phyloP scores from a whole-genome alignment of 2,113 vertebrate species.

The Eulacestoma nigropectus region DNA sequence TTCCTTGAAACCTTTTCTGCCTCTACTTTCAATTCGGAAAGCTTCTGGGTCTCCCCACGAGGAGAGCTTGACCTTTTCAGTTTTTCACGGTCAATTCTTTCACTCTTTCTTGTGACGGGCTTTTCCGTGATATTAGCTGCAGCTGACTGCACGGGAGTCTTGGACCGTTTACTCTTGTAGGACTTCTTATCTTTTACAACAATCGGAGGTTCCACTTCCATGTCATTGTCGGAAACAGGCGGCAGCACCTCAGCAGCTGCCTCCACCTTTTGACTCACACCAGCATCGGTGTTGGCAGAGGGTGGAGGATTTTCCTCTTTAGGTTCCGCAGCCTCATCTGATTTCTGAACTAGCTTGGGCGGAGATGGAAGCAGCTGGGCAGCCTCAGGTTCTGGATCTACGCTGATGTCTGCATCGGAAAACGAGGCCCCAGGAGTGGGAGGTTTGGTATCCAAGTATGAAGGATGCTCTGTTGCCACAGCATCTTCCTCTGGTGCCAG shows the following conservation, averaged over 20 bases:
- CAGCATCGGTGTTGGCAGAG: background rate
- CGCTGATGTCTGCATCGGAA: slow-evolving; percentile 49
- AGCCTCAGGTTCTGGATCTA: slow-evolving; percentile 69
- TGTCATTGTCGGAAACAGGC: slow-evolving; percentile 71
- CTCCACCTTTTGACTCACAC: slow-evolving; percentile 66
- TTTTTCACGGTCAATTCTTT: slow-evolving; percentile 93
- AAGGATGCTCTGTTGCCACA: slow-evolving; percentile 58
- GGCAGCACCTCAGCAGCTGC: slow-evolving; percentile 68
- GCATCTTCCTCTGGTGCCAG: slow-evolving; percentile 54
- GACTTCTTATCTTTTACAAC: slow-evolving; percentile 80
- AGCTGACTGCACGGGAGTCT: slow-evolving; percentile 70
- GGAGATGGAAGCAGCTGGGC: slow-evolving; percentile 49
- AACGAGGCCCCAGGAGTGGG: slow-evolving; percentile 78
- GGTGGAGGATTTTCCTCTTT: slow-evolving; percentile 54
- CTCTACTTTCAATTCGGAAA: slow-evolving; percentile 72
- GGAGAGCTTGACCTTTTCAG: slow-evolving; percentile 88
- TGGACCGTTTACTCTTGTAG: slow-evolving; percentile 89
- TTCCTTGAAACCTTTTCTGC: slow-evolving; percentile 78
- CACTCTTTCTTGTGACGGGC: slow-evolving; percentile 90
- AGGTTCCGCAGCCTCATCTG: slow-evolving; percentile 56
- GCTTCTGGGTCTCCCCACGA: slow-evolving; percentile 84
- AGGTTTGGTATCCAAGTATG: slow-evolving; percentile 78
- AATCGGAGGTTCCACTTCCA: slow-evolving; percentile 75
- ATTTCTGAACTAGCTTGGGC: slow-evolving; percentile 67
- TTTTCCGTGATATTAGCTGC: slow-evolving; percentile 73